Percentiles rank a stretch among this genome's conserved stretches.
These are phyloP conservation scores for Peromyscus eremicus DNA, from an alignment of 2,797 vertebrate species.

Conservation along the genomic window DNA sequence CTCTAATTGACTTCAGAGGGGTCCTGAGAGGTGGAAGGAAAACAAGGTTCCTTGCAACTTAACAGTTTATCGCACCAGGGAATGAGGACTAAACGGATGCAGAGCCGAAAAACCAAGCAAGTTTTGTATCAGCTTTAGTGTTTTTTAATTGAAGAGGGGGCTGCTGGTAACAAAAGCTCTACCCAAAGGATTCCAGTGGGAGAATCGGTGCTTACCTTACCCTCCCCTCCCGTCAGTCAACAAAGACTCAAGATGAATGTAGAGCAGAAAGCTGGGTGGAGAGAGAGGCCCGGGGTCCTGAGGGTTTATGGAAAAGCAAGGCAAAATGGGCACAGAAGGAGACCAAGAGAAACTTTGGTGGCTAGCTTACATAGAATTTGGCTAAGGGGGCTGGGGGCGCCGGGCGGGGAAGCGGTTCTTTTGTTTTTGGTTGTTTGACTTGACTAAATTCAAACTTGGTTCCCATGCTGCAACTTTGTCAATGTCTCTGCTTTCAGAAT, in stretches of 20 bases:
- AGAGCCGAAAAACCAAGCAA: slow-evolving; percentile 46
- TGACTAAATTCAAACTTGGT: slow-evolving; percentile 44
- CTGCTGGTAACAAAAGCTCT: background rate
- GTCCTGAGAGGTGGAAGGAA: slow-evolving; percentile 36
- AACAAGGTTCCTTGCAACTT: slow-evolving; percentile 31
- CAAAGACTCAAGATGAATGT: background rate
- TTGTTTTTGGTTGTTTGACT: background rate
- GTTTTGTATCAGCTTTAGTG: slow-evolving; percentile 1
- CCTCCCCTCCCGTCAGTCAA: background rate
- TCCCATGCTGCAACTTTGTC: slow-evolving; percentile 11
- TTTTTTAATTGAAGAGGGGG: slow-evolving; percentile 43
- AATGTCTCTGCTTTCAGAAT: slow-evolving; percentile 52
- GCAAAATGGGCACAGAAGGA: background rate
- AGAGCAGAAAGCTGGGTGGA: background rate
- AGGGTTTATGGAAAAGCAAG: background rate
- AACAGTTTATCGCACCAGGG: background rate
- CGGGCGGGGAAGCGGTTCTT: background rate
- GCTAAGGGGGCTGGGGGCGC: too few species aligned
- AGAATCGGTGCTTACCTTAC: background rate
- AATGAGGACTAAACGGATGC: slow-evolving; percentile 33
- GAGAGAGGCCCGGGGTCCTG: background rate
- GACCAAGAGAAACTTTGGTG: background rate
- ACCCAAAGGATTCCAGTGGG: background rate
- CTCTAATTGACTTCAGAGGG: slow-evolving; percentile 62
- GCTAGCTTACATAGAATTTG: background rate